Conservation (phyloP, 2,888 invertebrate genomes). For the Patella pellucida region DNA sequence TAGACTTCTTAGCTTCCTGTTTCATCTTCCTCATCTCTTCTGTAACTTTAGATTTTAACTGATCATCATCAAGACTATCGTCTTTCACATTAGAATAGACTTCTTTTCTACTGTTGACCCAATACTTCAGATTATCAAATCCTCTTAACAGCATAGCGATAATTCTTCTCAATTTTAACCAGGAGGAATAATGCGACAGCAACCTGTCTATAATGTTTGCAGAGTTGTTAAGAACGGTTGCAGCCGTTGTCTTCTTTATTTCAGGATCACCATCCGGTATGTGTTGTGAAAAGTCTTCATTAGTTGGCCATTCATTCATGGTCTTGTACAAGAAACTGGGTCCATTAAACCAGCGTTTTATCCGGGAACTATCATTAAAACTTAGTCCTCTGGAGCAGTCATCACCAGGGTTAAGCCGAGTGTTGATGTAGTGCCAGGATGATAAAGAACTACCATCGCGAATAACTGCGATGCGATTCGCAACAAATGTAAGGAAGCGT, state of each 20-base stretch:
- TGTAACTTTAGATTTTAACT: too few species aligned
- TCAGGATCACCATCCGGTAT: not conserved
- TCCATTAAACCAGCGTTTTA: slow-evolving; percentile 18
- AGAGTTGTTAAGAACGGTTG: not conserved
- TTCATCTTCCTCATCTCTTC: too few species aligned
- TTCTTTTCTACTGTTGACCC: too few species aligned
- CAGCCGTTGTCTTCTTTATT: not conserved
- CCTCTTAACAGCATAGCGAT: not conserved
- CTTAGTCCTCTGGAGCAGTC: slow-evolving; percentile 27
- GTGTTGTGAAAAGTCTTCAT: not conserved
- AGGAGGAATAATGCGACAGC: not conserved
- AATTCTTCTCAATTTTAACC: not conserved
- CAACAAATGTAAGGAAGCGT: slow-evolving; percentile 21
- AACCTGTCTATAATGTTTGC: not conserved
- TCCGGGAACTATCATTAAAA: slow-evolving; percentile 15
- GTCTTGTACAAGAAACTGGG: not conserved
- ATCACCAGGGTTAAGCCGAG: slow-evolving; percentile 33
- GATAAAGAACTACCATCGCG: slow-evolving; percentile 17
- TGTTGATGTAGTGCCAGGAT: slow-evolving; percentile 36
- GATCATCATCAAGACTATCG: too few species aligned
- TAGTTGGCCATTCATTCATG: not conserved
- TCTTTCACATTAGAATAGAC: too few species aligned
- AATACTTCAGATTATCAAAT: slow-evolving; percentile 5
- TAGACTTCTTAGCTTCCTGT: not conserved
- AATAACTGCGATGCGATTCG: slow-evolving; percentile 33